Evolutionary conservation across 30 jellyfish, hydroid and myxozoan species (phyloP).

Genomic region (Aurelia aurita): DNA sequence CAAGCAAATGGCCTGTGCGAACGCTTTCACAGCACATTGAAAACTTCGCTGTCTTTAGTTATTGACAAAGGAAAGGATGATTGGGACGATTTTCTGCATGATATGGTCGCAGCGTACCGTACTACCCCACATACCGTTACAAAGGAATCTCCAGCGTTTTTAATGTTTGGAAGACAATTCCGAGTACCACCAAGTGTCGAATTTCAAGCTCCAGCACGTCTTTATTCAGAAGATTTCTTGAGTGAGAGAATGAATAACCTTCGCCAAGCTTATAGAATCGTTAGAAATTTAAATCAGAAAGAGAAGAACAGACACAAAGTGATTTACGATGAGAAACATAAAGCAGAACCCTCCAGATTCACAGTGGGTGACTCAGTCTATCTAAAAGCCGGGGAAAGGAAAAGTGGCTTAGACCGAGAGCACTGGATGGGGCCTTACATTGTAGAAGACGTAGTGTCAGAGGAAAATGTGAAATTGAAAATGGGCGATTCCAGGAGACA

Average conservation of each 20-base stretch:
- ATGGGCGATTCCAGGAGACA: background rate
- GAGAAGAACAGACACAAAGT: slow-evolving; percentile 13
- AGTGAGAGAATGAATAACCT: slow-evolving; percentile 10
- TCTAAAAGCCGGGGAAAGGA: slow-evolving; percentile 9
- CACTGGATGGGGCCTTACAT: slow-evolving; percentile 20
- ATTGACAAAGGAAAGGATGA: slow-evolving; percentile 20
- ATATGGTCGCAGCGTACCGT: slow-evolving; percentile 21
- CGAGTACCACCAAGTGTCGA: slow-evolving; percentile 24
- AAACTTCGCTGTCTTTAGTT: slow-evolving; percentile 17
- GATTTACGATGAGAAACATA: slow-evolving; percentile 4
- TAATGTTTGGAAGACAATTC: slow-evolving; percentile 41
- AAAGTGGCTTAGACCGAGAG: background rate
- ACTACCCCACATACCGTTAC: slow-evolving; percentile 43
- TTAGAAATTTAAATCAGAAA: slow-evolving; percentile 11
- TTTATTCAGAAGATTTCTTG: slow-evolving; percentile 20
- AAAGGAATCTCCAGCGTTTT: slow-evolving; percentile 30
- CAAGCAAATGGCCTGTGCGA: slow-evolving; percentile 37
- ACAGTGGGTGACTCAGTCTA: slow-evolving; percentile 30
- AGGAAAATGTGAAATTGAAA: background rate
- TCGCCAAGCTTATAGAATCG: slow-evolving; percentile 14
- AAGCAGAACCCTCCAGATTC: slow-evolving; percentile 1
- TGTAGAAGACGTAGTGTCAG: background rate
- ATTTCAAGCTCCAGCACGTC: slow-evolving; percentile 27
- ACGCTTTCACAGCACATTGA: slow-evolving; percentile 25
- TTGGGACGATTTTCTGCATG: slow-evolving; percentile 29